Evolutionary conservation across 2,888 invertebrate species (phyloP), one percentile per base, ranked within the genome.

Genomic region (Smittia aterrima): DNA sequence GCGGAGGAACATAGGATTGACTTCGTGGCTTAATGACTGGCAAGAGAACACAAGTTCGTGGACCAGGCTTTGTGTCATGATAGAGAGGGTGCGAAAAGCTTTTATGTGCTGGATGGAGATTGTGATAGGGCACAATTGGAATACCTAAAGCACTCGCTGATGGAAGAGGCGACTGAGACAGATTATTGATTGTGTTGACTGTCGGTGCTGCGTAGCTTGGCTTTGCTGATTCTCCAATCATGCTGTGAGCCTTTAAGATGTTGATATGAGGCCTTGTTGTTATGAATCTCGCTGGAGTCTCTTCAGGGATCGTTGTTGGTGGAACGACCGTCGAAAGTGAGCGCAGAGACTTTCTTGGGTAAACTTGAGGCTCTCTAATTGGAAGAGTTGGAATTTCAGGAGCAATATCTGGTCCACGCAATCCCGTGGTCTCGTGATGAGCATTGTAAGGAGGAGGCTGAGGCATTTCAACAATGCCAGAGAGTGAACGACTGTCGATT

Each of bases 261-360:
- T 88, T 91, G 74, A 90, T 90, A 81, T 91, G 90, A 0, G 92
- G 90, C 76, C 90, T 87, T 0, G 91, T 89, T 27, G 91, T 91
- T 40, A 92, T 91, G 77, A 92, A 90, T 76, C 92, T 85, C 0
- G 92, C 92, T 67, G 90, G 85, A 0, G 90, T 89, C 83, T 92
- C 91, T 81, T 90, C 90, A 1, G 86, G 85, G 77, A 87, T 86
- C 0, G 81, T 77, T 0, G 83, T 81, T 2, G 80, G 81, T 75
- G 82, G 79, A 7, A 80, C 78, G 13, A 76, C 72, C n/a, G 76
- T 75, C 0, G 83, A 82, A 24, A 85, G 80, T 0, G 85, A 85
- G 1, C 74, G 13, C 25, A 74, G 11, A 27, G 74, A 41, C 24
- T 72, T 72, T 62, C 62, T 58, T 40, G 72, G 77, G 77, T 80